Conservation (phyloP, 2,113 vertebrate genomes). For the Ceuthmochares aereus region DNA sequence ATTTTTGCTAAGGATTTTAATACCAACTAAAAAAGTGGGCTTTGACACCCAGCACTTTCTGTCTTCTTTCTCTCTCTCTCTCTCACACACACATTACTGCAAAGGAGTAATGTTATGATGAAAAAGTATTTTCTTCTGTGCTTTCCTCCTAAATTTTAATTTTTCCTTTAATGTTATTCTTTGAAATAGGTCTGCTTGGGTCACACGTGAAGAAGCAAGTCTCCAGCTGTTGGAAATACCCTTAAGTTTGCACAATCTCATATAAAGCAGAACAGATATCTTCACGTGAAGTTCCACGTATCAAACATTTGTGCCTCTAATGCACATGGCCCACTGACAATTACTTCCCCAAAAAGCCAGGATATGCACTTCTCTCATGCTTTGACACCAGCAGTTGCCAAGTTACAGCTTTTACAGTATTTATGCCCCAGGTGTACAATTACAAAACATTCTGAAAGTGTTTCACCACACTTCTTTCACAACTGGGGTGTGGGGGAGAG, state of each 20-base stretch:
- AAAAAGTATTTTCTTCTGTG: neutral
- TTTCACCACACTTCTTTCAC: neutral
- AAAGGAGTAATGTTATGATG: accelerated
- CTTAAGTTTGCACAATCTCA: neutral
- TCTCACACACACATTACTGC: neutral
- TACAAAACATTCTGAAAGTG: neutral
- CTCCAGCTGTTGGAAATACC: neutral
- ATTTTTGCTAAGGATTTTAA: neutral
- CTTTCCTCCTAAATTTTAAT: neutral
- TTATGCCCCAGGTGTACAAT: neutral
- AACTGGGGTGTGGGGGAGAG: neutral
- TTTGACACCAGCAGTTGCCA: neutral
- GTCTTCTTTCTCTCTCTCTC: neutral
- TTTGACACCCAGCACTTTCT: neutral
- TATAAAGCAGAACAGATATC: neutral
- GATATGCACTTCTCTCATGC: neutral
- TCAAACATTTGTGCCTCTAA: neutral
- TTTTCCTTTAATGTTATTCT: neutral
- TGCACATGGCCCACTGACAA: neutral
- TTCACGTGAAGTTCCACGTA: neutral
- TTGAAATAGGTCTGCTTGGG: neutral
- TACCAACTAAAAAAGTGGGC: neutral
- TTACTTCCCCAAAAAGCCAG: accelerated
- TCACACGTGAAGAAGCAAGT: neutral
- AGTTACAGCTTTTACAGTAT: neutral